These are phyloP conservation scores for Vidua chalybeata DNA, from an alignment of 2,113 vertebrate genomes.

Conservation along the genomic window DNA sequence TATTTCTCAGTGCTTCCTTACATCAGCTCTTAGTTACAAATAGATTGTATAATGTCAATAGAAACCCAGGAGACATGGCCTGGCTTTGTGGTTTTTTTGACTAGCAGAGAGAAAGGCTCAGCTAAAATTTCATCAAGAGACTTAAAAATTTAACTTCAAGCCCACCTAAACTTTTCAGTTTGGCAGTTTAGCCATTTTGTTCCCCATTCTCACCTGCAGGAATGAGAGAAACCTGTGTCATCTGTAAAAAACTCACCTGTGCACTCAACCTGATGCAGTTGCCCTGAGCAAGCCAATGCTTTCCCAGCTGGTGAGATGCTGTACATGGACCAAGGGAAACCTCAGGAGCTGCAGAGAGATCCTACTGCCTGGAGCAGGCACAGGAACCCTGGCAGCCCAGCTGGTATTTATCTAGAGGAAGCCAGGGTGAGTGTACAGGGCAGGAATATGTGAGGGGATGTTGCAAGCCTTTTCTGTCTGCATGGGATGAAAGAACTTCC, in stretches of 20 bases:
- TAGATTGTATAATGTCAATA: background rate
- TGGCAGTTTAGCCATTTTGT: background rate
- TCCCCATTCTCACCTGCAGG: background rate
- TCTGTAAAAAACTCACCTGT: constrained; percentile 41
- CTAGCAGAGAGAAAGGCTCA: background rate
- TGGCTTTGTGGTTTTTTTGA: background rate
- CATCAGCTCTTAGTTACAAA: background rate
- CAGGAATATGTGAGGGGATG: background rate
- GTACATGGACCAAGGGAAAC: background rate
- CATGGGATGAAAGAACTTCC: background rate
- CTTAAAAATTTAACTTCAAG: background rate
- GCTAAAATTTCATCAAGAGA: background rate
- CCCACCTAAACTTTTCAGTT: background rate
- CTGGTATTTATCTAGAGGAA: constrained; percentile 29
- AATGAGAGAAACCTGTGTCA: background rate
- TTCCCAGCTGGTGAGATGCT: background rate
- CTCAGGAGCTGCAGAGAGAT: background rate
- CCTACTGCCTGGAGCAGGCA: background rate
- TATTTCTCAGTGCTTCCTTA: background rate
- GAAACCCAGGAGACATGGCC: background rate
- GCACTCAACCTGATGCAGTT: background rate
- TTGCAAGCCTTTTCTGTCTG: constrained; percentile 36
- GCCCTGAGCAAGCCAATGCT: background rate
- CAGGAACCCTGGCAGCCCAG: background rate
- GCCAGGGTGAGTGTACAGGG: background rate